phyloP scores from a whole-genome alignment of 2,888 invertebrate species.

The Nemotelus nigrinus region DNA sequence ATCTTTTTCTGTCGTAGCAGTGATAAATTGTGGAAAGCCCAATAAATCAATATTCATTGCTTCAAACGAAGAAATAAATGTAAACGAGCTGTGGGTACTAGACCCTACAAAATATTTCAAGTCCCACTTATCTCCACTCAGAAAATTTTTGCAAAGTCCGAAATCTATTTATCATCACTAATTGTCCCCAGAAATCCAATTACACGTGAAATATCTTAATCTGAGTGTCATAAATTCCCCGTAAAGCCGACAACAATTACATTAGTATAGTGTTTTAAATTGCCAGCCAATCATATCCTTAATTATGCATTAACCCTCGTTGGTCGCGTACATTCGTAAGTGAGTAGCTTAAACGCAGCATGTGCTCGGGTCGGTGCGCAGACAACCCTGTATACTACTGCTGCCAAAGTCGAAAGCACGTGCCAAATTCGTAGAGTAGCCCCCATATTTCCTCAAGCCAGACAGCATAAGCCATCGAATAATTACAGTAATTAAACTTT shows the following conservation, averaged over 20 bases:
- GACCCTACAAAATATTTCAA: not conserved
- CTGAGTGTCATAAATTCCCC: constrained; percentile 33
- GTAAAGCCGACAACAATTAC: constrained; percentile 25
- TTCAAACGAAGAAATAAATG: too few relatives aligned
- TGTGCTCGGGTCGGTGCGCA: not conserved
- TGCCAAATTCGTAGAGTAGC: constrained; percentile 28
- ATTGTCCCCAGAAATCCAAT: constrained; percentile 29
- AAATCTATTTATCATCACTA: not conserved
- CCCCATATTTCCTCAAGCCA: constrained; percentile 38
- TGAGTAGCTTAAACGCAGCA: not conserved
- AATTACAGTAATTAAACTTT: constrained; percentile 49
- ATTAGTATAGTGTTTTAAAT: constrained; percentile 35
- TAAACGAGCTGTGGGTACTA: too few relatives aligned
- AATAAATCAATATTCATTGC: too few relatives aligned
- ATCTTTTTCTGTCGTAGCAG: too few relatives aligned
- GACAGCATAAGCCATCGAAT: constrained; percentile 47
- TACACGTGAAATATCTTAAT: constrained; percentile 9
- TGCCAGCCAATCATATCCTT: constrained; percentile 40
- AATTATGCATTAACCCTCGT: constrained; percentile 37
- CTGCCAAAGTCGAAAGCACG: constrained; percentile 12
- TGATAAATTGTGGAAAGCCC: too few relatives aligned
- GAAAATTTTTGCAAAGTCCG: not conserved
- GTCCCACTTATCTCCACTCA: not conserved
- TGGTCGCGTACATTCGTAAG: not conserved
- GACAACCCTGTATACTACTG: not conserved